These are phyloP conservation scores for Stegodyphus mimosarum DNA, from an alignment of 1,140 invertebrate species.

Conservation along the genomic window DNA sequence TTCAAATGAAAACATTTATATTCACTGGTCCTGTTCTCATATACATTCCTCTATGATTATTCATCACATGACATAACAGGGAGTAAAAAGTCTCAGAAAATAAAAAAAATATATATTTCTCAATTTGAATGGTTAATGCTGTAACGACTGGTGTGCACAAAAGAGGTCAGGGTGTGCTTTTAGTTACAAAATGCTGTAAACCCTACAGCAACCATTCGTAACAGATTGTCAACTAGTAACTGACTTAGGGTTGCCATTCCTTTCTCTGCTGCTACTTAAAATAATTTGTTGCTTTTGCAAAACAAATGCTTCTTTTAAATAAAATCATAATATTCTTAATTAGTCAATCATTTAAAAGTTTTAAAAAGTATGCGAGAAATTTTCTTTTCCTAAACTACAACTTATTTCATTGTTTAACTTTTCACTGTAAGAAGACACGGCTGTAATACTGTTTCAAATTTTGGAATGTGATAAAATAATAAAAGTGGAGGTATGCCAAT, in stretches of 20 bases:
- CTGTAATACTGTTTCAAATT: too few species aligned
- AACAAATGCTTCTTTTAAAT: too few species aligned
- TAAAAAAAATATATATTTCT: slow-evolving; percentile 10
- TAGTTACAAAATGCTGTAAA: background rate
- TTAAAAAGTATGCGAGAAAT: too few species aligned
- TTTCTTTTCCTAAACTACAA: too few species aligned
- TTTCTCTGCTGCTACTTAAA: background rate
- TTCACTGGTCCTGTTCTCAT: background rate
- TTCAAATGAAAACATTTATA: background rate
- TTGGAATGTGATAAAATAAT: too few species aligned
- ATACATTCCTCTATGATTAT: background rate
- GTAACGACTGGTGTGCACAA: background rate
- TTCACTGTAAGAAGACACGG: too few species aligned
- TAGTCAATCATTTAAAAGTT: too few species aligned
- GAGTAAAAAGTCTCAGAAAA: slow-evolving; percentile 8
- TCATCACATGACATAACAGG: background rate
- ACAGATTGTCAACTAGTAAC: background rate
- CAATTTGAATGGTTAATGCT: background rate
- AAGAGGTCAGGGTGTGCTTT: background rate
- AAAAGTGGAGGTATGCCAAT: too few species aligned
- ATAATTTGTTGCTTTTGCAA: too few species aligned
- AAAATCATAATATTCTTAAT: too few species aligned
- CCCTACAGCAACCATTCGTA: background rate
- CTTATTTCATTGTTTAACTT: too few species aligned
- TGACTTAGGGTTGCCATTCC: background rate